phyloP scores from a whole-genome alignment of 2,113 vertebrate genomes.

The Macheiramphus alcinus region DNA sequence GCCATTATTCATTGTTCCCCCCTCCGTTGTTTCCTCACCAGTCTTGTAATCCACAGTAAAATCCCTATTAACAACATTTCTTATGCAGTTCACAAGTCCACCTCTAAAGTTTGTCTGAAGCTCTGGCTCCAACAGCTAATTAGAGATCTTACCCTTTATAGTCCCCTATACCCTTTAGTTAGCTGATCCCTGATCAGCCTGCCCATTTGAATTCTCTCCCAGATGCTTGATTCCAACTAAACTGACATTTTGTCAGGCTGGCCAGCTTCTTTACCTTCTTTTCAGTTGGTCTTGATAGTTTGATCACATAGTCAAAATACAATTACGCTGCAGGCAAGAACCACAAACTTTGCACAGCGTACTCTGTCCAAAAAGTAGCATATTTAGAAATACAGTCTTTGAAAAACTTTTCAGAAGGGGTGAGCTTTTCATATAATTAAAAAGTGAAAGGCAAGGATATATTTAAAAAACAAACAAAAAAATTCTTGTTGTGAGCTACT shows the following conservation, averaged over 20 bases:
- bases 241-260: background rate
- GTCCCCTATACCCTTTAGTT: background rate
- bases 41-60: background rate
- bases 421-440: background rate
- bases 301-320: background rate
- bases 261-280: background rate
- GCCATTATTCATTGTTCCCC: background rate
- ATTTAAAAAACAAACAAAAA: background rate
- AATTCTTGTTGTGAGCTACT: background rate
- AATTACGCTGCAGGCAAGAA: background rate
- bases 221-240: background rate
- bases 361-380: background rate
- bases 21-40: background rate
- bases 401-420: background rate
- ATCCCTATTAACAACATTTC: background rate
- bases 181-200: background rate
- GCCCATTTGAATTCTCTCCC: background rate
- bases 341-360: background rate
- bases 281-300: background rate
- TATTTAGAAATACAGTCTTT: background rate
- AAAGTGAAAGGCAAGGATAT: background rate
- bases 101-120: background rate
- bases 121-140: conserved; percentile 11
- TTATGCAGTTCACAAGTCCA: background rate
- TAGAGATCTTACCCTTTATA: background rate